These are phyloP conservation scores for Pempheris klunzingeri DNA, from an alignment of 2,797 vertebrate species.

Conservation along the genomic window DNA sequence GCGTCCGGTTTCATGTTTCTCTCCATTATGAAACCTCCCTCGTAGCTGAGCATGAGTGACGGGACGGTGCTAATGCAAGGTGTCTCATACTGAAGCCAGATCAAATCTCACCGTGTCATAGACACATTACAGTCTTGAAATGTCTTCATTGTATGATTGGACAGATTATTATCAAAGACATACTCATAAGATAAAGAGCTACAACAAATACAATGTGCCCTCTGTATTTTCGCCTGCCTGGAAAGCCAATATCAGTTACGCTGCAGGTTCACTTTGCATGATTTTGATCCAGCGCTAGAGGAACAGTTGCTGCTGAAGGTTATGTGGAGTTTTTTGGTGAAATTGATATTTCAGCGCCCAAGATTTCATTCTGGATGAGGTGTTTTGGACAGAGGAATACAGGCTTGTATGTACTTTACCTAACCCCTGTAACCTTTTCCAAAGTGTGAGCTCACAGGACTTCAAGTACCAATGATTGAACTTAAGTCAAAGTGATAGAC, in stretches of 20 bases:
- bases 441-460: conserved; percentile 54
- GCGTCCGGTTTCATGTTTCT: conserved; percentile 79
- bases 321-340: conserved; percentile 20
- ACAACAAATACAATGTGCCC: conserved; percentile 59
- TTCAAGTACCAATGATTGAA: conserved; percentile 62
- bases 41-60: conserved; percentile 65
- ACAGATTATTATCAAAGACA: conserved; percentile 78
- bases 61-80: conserved; percentile 67
- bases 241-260: conserved; percentile 64
- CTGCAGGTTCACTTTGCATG: conserved; percentile 40
- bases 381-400: conserved; percentile 37
- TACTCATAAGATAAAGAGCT: conserved; percentile 55
- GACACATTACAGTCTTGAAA: conserved; percentile 67
- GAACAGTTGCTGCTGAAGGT: conserved; percentile 43
- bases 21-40: conserved; percentile 67
- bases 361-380: conserved; percentile 20
- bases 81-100: conserved; percentile 57
- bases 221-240: conserved; percentile 49
- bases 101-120: conserved; percentile 74
- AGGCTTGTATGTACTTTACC: conserved; percentile 48
- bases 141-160: conserved; percentile 61
- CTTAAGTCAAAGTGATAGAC: conserved; percentile 63
- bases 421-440: conserved; percentile 43
- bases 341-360: conserved; percentile 35
- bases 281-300: conserved; percentile 37